Evolutionary conservation across 2,113 vertebrate genomes (phyloP).

Genomic region (Myocastor coypus): DNA sequence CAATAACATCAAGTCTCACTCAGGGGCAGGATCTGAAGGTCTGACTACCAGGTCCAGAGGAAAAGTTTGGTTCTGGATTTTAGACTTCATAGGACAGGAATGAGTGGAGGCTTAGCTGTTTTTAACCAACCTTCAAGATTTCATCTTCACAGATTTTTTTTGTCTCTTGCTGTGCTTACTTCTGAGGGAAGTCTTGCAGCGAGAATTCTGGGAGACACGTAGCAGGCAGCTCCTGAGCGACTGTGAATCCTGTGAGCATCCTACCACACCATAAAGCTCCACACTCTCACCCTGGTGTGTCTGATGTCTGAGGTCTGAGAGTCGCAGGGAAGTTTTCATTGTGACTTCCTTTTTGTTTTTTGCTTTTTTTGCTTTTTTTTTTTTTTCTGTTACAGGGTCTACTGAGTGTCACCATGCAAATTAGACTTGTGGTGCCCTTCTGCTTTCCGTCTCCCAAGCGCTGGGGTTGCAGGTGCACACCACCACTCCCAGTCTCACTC

Average conservation of each 20-base stretch:
- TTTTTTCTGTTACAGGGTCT: no score
- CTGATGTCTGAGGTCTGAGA: neutral
- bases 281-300: neutral
- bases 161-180: neutral
- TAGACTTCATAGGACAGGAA: neutral
- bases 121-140: neutral
- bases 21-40: neutral
- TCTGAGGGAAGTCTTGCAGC: neutral
- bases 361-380: no score
- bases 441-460: no score
- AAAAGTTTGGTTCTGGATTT: neutral
- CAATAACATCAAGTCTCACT: neutral
- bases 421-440: no score
- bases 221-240: neutral
- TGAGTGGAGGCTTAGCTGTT: neutral
- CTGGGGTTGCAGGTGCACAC: no score
- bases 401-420: no score
- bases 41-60: neutral
- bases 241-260: no score
- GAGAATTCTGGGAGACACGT: neutral
- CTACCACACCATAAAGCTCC: neutral
- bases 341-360: no score
- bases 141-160: conserved; percentile 10
- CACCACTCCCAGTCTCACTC: no score
- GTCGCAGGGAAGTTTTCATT: neutral